Base-by-base conservation (phyloP, 1,140 invertebrate genomes). In the Zaprionus ghesquierei region DNA sequence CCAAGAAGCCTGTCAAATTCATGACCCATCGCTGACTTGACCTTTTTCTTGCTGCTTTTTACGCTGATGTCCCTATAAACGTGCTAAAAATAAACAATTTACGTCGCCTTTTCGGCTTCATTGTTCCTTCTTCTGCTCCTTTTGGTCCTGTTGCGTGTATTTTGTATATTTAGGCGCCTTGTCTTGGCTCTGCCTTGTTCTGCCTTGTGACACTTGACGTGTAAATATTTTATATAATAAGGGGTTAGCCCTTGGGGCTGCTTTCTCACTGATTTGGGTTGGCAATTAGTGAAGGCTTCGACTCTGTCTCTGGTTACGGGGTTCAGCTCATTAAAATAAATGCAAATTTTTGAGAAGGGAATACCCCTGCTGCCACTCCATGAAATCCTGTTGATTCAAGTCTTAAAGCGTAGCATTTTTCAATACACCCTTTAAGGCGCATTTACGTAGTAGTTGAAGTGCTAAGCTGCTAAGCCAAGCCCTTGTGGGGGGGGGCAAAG, bases 41-140 rank as follows among this genome's bases (percentile, higher is more conserved):
- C 82, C 82, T 79, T 87, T 87, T 63, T 69, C 66, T 15, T 8
- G n/a, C 0, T n/a, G 13, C 15, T n/a, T 9, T 9, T 29, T 5
- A 2, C n/a, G 12, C n/a, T 74, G 75, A 89, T 87, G 84, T 75
- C 75, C 78, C 69, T 87, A 87, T 87, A 86, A 82, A 87, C 76
- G 79, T 77, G 84, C 84, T 84, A 84, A 87, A 89, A 87, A 89
- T 89, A 87, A 87, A 89, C 84, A 89, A 89, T 73, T 77, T 79
- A 44, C 62, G 31, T 55, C 53, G 59, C 54, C 20, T 51, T 58
- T 63, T 76, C 56, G 12, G 58, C 66, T 41, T 55, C 68, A 61
- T 65, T 76, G 65, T 71, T 75, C n/a, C n/a, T n/a, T n/a, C n/a
- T n/a, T n/a, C n/a, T n/a, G n/a, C n/a, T n/a, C n/a, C n/a, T n/a